Percentiles rank a stretch among this genome's conserved stretches.
phyloP scores from a whole-genome alignment of 2,113 vertebrate species.

The Tragulus kanchil region DNA sequence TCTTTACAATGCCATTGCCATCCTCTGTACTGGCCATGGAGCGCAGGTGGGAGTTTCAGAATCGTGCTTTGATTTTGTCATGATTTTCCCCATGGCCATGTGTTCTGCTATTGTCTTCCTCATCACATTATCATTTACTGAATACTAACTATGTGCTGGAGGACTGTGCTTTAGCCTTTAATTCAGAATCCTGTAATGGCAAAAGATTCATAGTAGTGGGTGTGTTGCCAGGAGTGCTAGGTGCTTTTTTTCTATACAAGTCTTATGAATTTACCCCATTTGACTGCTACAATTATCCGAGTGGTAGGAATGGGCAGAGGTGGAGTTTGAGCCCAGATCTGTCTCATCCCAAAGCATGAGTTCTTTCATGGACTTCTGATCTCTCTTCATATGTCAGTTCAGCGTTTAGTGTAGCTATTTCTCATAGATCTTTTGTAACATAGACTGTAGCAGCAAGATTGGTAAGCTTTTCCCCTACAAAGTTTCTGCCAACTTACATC shows the following conservation, averaged over 20 bases:
- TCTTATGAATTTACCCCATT: neutral
- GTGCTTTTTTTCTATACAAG: neutral
- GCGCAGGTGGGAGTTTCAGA: neutral
- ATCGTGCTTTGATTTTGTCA: neutral
- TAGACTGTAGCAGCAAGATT: neutral
- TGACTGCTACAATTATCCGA: too few relatives aligned
- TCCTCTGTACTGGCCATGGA: neutral
- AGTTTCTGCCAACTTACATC: conserved; percentile 82
- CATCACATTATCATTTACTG: neutral
- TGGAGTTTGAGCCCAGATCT: neutral
- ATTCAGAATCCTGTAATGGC: neutral
- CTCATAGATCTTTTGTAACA: neutral
- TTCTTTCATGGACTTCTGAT: neutral
- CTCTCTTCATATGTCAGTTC: neutral
- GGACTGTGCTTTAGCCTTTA: neutral
- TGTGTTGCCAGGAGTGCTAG: neutral
- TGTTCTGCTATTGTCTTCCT: neutral
- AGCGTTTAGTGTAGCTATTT: neutral
- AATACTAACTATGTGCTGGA: neutral
- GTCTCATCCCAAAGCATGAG: neutral
- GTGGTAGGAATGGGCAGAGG: neutral
- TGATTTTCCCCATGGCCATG: neutral
- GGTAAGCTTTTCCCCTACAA: neutral
- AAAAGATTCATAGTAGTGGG: neutral
- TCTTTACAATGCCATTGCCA: neutral